Evolutionary conservation across 2,113 vertebrate genomes (phyloP), one percentile per base, ranked within the genome.

Genomic region (Cynopterus brachyotis): DNA sequence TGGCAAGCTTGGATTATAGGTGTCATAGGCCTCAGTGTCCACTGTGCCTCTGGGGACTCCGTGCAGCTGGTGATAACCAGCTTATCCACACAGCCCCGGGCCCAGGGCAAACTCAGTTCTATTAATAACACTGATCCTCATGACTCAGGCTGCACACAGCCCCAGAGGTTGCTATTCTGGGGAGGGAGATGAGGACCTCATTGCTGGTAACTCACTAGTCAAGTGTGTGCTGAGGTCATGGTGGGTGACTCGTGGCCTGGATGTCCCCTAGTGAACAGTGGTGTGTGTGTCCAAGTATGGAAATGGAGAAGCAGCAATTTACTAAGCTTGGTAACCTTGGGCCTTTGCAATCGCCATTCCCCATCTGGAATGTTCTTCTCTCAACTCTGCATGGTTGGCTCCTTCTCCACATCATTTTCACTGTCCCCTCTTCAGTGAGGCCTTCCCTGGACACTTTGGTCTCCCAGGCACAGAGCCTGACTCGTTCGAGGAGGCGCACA

Each of bases 141-240:
- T 2, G 26, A 26, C 87, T 35, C 1, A 0, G 13, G 4, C 1
- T 5, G 35, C 62, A 28, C 0, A 0, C 5, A 47, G 83, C 20
- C 40, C 45, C 22, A 2, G 37, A 0, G 59, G 57, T 30, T 28
- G 45, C 19, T 32, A 0, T 20, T 91, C 55, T 72, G 47, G 69
- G 9, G 17, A 60, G 6, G 19, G 16, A 30, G 20, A n/a, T 26
- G n/a, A 82, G 5, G 28, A 11, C 26, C 26, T 82, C 32, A 2
- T 4, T 45, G 40, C 30, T 24, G 66, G 30, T 40, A 15, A 60
- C 24, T 60, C 9, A 6, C 15, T 26, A 69, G n/a, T 24, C 22
- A 32, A 55, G 40, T 22, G 15, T 5, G 12, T 13, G 26, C 35
- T 15, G 59, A 84, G 32, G 28, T 95, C 92, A 32, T 1, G 1